Conservation (phyloP, 2,888 invertebrate species). For the Altica lythri region DNA sequence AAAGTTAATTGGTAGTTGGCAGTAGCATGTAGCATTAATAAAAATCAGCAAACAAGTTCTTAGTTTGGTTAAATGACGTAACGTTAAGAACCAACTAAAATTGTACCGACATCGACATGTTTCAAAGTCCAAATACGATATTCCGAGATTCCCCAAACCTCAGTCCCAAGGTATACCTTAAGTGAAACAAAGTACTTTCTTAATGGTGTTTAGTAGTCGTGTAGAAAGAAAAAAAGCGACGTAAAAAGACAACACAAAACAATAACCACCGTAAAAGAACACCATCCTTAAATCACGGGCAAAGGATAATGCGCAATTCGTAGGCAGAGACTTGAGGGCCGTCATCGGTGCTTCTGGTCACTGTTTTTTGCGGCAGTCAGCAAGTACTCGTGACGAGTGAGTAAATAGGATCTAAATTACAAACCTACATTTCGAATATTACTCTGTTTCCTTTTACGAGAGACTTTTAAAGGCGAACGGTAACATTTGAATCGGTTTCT, state of each 20-base stretch:
- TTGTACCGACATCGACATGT: slow-evolving; percentile 7
- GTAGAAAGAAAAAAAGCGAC: slow-evolving; percentile 33
- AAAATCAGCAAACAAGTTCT: neutral
- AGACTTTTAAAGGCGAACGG: slow-evolving; percentile 41
- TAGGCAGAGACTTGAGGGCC: slow-evolving; percentile 43
- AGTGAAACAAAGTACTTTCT: slow-evolving; percentile 30
- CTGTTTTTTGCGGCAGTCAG: slow-evolving; percentile 38
- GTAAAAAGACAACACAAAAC: slow-evolving; percentile 31
- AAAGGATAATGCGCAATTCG: slow-evolving; percentile 50
- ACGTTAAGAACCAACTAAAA: slow-evolving; percentile 9
- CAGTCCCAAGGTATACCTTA: slow-evolving; percentile 28
- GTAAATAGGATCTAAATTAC: slow-evolving; percentile 47
- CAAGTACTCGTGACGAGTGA: slow-evolving; percentile 44
- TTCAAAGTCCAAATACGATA: slow-evolving; percentile 27
- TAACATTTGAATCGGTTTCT: slow-evolving; percentile 47
- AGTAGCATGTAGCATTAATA: neutral
- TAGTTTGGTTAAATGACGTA: slow-evolving; percentile 1
- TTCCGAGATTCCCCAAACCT: slow-evolving; percentile 24
- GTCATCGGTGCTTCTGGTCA: slow-evolving; percentile 37
- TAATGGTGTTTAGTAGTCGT: slow-evolving; percentile 35
- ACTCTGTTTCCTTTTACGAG: slow-evolving; percentile 42
- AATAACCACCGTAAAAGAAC: slow-evolving; percentile 37
- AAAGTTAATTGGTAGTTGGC: too few species aligned
- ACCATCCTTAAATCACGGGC: slow-evolving; percentile 39
- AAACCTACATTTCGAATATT: slow-evolving; percentile 48